Percentiles rank a stretch among this genome's conserved stretches.
phyloP scores from a whole-genome alignment of 2,797 vertebrate species.

The Macrochelys suwanniensis region DNA sequence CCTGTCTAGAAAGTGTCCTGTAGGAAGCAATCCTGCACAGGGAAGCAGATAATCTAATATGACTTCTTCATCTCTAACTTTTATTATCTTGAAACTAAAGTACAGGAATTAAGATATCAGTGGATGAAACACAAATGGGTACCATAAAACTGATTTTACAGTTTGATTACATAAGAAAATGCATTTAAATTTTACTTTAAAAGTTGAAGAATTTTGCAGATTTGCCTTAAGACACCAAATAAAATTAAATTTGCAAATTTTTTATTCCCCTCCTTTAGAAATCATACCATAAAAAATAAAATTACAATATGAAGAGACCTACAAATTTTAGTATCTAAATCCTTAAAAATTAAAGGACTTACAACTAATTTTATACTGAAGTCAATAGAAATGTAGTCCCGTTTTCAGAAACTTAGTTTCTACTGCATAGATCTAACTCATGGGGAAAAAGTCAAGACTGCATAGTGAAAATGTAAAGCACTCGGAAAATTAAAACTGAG shows the following conservation, averaged over 20 bases:
- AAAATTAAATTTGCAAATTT: not conserved
- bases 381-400: not conserved
- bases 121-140: too few species aligned
- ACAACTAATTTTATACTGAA: not conserved
- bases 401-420: not conserved
- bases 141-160: not conserved
- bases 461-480: not conserved
- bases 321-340: not conserved
- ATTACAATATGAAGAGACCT: too few species aligned
- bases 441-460: not conserved
- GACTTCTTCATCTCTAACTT: not conserved
- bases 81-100: not conserved
- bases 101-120: not conserved
- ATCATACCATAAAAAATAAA: too few species aligned
- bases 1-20: not conserved
- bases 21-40: not conserved
- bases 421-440: not conserved
- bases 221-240: not conserved
- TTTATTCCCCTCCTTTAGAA: too few species aligned
- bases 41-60: too few species aligned
- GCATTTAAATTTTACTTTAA: not conserved
- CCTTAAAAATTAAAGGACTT: not conserved
- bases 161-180: not conserved
- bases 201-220: not conserved
- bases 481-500: not conserved